Evolutionary conservation across 2,113 vertebrate species (phyloP), one percentile per base, ranked within the genome.

Genomic region (Tachysurus vachellii): DNA sequence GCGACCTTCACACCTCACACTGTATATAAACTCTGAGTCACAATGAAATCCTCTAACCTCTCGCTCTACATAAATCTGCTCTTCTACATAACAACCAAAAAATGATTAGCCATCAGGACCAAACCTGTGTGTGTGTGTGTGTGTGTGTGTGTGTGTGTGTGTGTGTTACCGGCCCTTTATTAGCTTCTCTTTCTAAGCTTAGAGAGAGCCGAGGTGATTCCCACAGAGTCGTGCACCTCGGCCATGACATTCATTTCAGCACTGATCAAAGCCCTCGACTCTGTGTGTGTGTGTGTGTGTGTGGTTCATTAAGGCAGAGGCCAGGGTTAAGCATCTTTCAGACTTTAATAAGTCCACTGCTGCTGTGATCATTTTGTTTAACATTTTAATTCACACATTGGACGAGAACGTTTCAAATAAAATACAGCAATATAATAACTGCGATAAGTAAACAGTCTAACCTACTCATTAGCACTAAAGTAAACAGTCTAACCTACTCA

Each of bases 261-360:
- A 23, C 19, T 0, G 82, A 80, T 88, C 89, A 87, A 88, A 90
- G 89, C 82, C 86, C 66, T 54, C 73, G 28, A 84, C 50, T 62
- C 50, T 84, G 54, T 81, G 61, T 80, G 77, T 70, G 82, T 80
- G 77, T 83, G 61, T 84, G 85, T 66, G 54, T 80, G 31, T 76
- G 62, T 85, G 17, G 66, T 81, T 84, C 89, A 86, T 90, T 88
- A 86, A 85, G 62, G 66, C 79, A 80, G 84, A 86, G 64, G 64
- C 89, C 89, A 86, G 87, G 87, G 89, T 90, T 86, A 90, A 90
- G 85, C 76, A 88, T 88, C 87, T 87, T 88, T 90, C 87, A 88
- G 80, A 90, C 87, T 90, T 84, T 90, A 88, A 90, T 88, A 84
- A 86, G 71, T 80, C 31, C 56, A 59, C 61, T 47, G 59, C 82